Base-by-base conservation (phyloP, 2,888 invertebrate genomes). In the Hirtodrosophila trivittata region DNA sequence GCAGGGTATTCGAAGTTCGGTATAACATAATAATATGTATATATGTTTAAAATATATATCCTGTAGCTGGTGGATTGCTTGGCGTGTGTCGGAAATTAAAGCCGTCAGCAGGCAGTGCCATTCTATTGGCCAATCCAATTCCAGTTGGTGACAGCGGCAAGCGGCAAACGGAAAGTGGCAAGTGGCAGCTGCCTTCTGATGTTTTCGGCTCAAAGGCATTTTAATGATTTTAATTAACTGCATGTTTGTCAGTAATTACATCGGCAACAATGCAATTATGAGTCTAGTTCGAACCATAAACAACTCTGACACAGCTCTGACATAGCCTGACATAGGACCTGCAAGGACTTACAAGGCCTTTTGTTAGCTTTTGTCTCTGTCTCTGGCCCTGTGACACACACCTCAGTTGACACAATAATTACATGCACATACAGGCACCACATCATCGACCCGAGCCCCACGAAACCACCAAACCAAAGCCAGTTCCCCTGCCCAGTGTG, bases 171-270 rank as follows among this genome's bases (percentile, higher is more conserved):
- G n/a, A n/a, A n/a, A n/a, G n/a, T 64, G 64, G 33, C 46, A 39
- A n/a, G n/a, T 18, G 21, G 16, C 10, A 39, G 25, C 38, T 51
- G 21, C 21, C 47, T 52, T 49, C 58, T 67, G 46, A 39, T 51
- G 66, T 55, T 66, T 59, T 51, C 59, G n/a, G 51, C 81, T 86
- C 69, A 80, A 76, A 83, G 84, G 84, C 60, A 80, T 86, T 80
- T 80, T 83, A 80, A 80, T 80, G 78, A 86, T 86, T 80, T 80
- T 80, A 80, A 80, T 80, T 80, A 80, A 80, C 78, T 80, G 78
- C 78, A 80, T 86, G 78, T 86, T 80, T 80, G 84, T 62, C 62
- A 60, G 81, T 86, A 80, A 80, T 80, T 80, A 80, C 86, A 86
- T 56, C 52, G 74, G 77, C 84, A 86, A 77, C 86, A 80, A 80